A percentile compares a stretch with the other conserved stretches of the same genome.
These are phyloP conservation scores for Opisthograptis luteolata DNA, from an alignment of 2,888 invertebrate genomes.

Conservation along the genomic window DNA sequence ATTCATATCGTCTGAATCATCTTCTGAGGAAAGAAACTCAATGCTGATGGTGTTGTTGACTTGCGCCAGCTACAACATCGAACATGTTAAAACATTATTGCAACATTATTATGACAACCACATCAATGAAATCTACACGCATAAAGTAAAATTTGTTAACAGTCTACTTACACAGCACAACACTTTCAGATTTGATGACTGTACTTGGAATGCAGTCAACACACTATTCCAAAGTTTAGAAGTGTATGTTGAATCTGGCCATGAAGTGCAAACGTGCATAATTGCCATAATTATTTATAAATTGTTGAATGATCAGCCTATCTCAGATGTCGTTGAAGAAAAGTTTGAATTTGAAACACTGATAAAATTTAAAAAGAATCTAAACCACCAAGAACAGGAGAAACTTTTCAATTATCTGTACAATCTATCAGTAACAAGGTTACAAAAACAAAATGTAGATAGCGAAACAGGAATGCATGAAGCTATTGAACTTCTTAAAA, in stretches of 20 bases:
- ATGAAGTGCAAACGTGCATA: slow-evolving; percentile 12
- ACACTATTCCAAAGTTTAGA: slow-evolving; percentile 16
- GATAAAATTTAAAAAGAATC: slow-evolving; percentile 37
- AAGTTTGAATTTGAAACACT: slow-evolving; percentile 50
- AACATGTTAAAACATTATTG: slow-evolving; percentile 4
- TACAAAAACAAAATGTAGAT: slow-evolving; percentile 35
- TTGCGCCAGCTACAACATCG: slow-evolving; percentile 2
- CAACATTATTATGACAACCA: slow-evolving; percentile 18
- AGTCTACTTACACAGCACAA: slow-evolving; percentile 1
- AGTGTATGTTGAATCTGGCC: slow-evolving; percentile 16
- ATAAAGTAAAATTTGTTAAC: slow-evolving; percentile 11
- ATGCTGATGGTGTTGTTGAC: slow-evolving; percentile 9
- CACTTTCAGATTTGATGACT: slow-evolving; percentile 10
- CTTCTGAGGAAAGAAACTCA: not conserved
- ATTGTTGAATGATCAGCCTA: slow-evolving; percentile 24
- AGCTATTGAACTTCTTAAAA: slow-evolving; percentile 32
- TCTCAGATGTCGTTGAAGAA: slow-evolving; percentile 52
- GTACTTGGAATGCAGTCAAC: slow-evolving; percentile 8
- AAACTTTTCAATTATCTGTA: slow-evolving; percentile 57
- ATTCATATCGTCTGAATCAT: slow-evolving; percentile 31
- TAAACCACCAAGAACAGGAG: slow-evolving; percentile 47
- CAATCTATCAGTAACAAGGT: slow-evolving; percentile 35
- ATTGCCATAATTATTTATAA: slow-evolving; percentile 6
- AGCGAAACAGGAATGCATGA: slow-evolving; percentile 40
- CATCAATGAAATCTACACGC: slow-evolving; percentile 13